These are phyloP conservation scores for Nesometra sesokonis DNA, from an alignment of 35 echinoderm and acorn worm genomes.

Conservation along the genomic window DNA sequence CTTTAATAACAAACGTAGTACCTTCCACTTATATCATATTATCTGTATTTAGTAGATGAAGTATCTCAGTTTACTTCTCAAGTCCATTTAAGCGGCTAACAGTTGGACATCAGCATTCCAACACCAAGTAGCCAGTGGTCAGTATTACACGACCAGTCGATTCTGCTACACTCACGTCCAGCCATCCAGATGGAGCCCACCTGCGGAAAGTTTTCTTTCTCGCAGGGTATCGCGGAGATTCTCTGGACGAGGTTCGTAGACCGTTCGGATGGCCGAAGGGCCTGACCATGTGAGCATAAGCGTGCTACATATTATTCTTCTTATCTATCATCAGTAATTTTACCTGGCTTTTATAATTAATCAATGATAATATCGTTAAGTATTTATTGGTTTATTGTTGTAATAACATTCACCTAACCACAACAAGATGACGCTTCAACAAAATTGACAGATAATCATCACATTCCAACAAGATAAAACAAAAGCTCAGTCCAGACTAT, in stretches of 20 bases:
- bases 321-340: neutral
- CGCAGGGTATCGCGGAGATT: neutral
- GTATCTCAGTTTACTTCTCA: neutral
- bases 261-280: neutral
- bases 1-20: neutral
- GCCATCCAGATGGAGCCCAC: neutral
- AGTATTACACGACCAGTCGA: neutral
- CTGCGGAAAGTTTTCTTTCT: neutral
- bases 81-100: neutral
- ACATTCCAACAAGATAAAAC: no score
- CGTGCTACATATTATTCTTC: neutral
- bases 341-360: neutral
- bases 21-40: neutral
- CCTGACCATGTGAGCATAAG: neutral
- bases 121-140: neutral
- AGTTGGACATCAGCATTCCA: neutral
- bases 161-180: neutral
- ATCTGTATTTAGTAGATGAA: neutral
- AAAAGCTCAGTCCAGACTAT: no score
- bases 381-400: neutral
- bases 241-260: neutral
- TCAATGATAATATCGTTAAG: neutral
- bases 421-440: neutral
- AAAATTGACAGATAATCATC: no score
- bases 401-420: neutral